phyloP scores from a whole-genome alignment of 2,888 invertebrate species.

The Brachyptera risi region DNA sequence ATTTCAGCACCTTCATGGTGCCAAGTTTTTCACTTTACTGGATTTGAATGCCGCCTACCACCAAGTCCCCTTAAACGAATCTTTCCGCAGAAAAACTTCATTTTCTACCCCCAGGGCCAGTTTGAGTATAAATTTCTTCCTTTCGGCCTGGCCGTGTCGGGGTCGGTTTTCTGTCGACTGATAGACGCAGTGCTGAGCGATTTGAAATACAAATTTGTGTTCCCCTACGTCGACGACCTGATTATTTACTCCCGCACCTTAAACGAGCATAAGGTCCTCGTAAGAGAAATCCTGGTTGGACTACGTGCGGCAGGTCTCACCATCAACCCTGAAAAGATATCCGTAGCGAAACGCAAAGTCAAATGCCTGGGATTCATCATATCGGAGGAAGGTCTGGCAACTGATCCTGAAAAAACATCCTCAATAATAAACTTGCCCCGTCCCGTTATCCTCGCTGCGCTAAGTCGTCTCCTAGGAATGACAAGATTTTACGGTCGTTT shows the following conservation, averaged over 20 bases:
- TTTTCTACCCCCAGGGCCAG: slow-evolving; percentile 21
- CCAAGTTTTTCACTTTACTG: slow-evolving; percentile 13
- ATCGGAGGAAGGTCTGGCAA: too few relatives aligned
- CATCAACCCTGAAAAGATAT: not conserved
- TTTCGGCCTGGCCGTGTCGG: slow-evolving; percentile 20
- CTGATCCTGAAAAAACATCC: not conserved
- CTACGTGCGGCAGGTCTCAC: not conserved
- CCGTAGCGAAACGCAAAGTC: not conserved
- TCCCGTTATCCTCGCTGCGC: not conserved
- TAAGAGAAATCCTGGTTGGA: not conserved
- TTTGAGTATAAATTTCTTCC: slow-evolving; percentile 13
- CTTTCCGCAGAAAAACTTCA: not conserved
- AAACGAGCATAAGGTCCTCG: not conserved
- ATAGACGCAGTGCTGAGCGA: slow-evolving; percentile 20
- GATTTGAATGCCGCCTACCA: slow-evolving; percentile 18
- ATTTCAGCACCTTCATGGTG: too few relatives aligned
- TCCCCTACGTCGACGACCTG: not conserved
- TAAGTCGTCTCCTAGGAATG: not conserved
- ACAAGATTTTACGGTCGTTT: not conserved
- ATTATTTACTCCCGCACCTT: not conserved
- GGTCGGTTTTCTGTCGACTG: not conserved
- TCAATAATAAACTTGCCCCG: not conserved
- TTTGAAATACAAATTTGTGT: slow-evolving; percentile 1
- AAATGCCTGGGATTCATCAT: not conserved
- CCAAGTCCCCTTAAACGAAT: slow-evolving; percentile 2